Base-by-base conservation (phyloP, 2,113 vertebrate genomes). In the Oncorhynchus nerka region DNA sequence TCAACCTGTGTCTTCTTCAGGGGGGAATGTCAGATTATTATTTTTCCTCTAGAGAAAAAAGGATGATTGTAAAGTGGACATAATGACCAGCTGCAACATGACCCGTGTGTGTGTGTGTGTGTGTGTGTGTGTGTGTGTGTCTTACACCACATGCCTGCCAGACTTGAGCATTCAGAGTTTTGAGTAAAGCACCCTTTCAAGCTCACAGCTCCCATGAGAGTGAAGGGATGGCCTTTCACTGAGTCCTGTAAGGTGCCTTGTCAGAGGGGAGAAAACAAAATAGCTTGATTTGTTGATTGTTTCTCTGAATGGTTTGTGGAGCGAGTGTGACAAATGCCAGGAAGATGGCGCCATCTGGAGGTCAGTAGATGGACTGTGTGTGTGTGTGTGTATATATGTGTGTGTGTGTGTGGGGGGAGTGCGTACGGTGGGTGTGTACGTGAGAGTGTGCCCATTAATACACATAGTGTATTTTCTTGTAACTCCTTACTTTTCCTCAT, bases 261-360 rank as follows among this genome's bases (percentile, higher is more conserved):
- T 62, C 59, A 24, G 59, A 24, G 6, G 7, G 59, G 59, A 22
- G 7, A 62, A 62, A 55, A 55, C 28, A 28, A 4, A 55, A 45
- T 4, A 2, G 55, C 22, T 22, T 24, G 55, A 15, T 57, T 20
- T 62, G 20, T 22, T n/a, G 7, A 22, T n/a, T 22, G 59, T 11
- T 11, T 62, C 59, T 62, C n/a, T 62, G n/a, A n/a, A 62, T 62
- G n/a, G 2, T 15, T 61, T n/a, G 19, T 61, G n/a, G 59, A 61
- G 20, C 1, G 5, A 8, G 19, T 61, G 59, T 61, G 59, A 61
- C 19, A 61, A 61, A 61, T 61, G n/a, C n/a, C 67, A 45, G 19
- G 67, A 20, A 19, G 67, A 68, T 68, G 67, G 67, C 67, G 67
- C 67, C 67, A 68, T 45, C 67, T 68, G 45, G 67, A 45, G 67